phyloP scores from a whole-genome alignment of 2,797 vertebrate species.

The Periophthalmus magnuspinnatus region DNA sequence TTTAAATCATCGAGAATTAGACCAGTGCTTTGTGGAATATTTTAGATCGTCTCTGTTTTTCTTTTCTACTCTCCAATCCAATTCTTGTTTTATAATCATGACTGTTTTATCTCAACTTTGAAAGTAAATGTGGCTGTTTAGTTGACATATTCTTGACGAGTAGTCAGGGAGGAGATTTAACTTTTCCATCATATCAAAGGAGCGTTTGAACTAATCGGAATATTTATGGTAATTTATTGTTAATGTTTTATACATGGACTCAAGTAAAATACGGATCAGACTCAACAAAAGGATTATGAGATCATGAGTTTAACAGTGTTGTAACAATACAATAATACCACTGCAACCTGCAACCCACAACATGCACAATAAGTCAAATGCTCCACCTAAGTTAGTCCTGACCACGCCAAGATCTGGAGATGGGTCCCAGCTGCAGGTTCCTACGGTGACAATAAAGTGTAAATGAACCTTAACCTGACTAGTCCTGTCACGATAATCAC shows the following conservation, averaged over 20 bases:
- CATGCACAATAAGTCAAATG: no score
- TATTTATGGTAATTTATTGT: neutral
- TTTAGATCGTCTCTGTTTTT: constrained; percentile 25
- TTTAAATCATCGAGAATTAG: constrained; percentile 32
- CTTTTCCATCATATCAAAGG: neutral
- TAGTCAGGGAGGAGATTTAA: neutral
- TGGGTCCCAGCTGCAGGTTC: no score
- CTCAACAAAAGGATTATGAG: no score
- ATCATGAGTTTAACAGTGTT: neutral
- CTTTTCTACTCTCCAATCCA: neutral
- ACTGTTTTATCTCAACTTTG: neutral
- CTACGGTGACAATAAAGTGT: no score
- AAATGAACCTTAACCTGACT: no score
- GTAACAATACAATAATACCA: neutral
- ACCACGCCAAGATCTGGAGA: no score
- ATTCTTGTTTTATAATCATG: constrained; percentile 9
- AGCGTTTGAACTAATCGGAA: neutral
- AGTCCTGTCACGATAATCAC: no score
- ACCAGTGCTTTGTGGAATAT: constrained; percentile 18
- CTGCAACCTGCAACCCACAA: neutral
- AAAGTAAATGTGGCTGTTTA: neutral
- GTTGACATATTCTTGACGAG: neutral
- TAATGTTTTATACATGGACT: neutral
- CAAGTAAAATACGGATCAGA: neutral
- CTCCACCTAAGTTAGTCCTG: no score